phyloP scores from a whole-genome alignment of 2,888 invertebrate species.

The Dyspetes luteomarginatus region DNA sequence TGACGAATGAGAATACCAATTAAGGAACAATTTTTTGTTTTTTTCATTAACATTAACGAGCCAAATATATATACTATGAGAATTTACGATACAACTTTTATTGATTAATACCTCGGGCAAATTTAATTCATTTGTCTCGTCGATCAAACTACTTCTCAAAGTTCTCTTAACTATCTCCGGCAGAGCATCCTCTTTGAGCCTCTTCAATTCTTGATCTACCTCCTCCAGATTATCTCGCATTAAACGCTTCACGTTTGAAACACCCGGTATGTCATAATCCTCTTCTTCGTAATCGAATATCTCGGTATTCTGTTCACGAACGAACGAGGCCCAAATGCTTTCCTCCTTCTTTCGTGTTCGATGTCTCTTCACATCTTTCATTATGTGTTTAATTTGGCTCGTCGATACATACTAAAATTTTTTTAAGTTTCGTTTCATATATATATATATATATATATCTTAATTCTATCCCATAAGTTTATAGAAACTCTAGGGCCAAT shows the following conservation, averaged over 20 bases:
- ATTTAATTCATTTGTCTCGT: too few relatives aligned
- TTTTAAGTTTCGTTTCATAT: not conserved
- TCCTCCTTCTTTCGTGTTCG: constrained; percentile 76
- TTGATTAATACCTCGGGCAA: too few relatives aligned
- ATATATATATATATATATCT: not conserved
- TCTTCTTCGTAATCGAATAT: constrained; percentile 39
- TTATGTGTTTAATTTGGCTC: constrained; percentile 76
- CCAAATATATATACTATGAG: not conserved
- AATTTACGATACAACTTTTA: not conserved
- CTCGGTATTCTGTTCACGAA: constrained; percentile 71
- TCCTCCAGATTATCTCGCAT: constrained; percentile 68
- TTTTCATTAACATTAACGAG: too few relatives aligned
- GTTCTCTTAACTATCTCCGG: constrained; percentile 65
- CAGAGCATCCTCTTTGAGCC: constrained; percentile 71
- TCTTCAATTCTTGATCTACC: constrained; percentile 73
- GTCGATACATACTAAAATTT: constrained; percentile 77
- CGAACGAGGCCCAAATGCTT: constrained; percentile 74
- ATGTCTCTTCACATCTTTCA: constrained; percentile 77
- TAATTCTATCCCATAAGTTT: too few relatives aligned
- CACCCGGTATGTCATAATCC: constrained; percentile 46
- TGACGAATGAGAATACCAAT: not conserved
- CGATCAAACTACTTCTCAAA: not conserved
- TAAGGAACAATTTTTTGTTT: not conserved
- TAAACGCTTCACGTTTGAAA: constrained; percentile 57
- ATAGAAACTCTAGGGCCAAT: too few relatives aligned